A percentile compares a stretch with the other conserved stretches of the same genome.
Evolutionary conservation across 2,888 invertebrate species (phyloP).

Genomic region (Gastrophysa polygoni): DNA sequence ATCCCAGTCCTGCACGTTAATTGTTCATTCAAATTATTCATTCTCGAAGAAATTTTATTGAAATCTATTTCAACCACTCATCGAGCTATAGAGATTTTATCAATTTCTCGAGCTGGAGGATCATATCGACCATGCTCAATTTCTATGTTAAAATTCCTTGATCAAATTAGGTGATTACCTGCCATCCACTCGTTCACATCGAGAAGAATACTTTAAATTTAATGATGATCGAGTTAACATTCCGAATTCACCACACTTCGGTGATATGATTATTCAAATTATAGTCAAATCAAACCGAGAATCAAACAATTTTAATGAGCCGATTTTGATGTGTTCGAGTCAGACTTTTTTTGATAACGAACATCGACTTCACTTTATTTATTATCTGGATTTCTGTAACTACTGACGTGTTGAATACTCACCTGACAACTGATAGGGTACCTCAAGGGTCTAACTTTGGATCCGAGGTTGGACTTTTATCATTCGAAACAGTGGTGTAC

Average conservation of each 20-base stretch:
- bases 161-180: slow-evolving; percentile 27
- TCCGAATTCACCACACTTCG: slow-evolving; percentile 21
- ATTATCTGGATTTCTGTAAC: background rate
- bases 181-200: slow-evolving; percentile 21
- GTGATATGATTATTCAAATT: slow-evolving; percentile 19
- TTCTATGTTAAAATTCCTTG: slow-evolving; percentile 23
- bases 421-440: background rate
- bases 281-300: slow-evolving; percentile 17
- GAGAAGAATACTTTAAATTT: slow-evolving; percentile 21
- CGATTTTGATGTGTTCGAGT: slow-evolving; percentile 9
- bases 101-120: slow-evolving; percentile 13
- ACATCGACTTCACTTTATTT: background rate
- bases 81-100: slow-evolving; percentile 19
- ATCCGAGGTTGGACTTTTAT: too few species aligned
- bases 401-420: background rate
- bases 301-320: slow-evolving; percentile 18
- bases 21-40: slow-evolving; percentile 13
- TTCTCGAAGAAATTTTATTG: slow-evolving; percentile 17
- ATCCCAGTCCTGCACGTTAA: background rate
- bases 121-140: slow-evolving; percentile 27
- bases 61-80: slow-evolving; percentile 15
- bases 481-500: too few species aligned
- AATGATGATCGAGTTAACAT: slow-evolving; percentile 21
- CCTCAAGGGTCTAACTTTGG: background rate
- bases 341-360: background rate